phyloP scores from a whole-genome alignment of 2,797 vertebrate genomes.

The Gila robusta region DNA sequence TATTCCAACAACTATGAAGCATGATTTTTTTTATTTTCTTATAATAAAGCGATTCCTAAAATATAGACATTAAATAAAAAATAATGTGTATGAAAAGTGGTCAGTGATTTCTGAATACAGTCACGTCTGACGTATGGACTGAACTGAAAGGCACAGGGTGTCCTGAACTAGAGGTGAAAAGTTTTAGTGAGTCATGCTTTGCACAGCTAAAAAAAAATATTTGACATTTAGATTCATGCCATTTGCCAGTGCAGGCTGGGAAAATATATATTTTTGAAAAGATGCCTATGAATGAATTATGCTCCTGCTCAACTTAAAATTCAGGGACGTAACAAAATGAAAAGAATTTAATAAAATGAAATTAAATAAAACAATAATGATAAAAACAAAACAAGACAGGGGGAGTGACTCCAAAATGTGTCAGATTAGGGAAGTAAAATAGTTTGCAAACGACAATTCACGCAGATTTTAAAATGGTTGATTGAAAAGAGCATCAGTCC shows the following conservation, averaged over 20 bases:
- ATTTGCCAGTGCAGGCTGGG: not conserved
- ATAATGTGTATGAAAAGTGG: not conserved
- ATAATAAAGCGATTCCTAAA: not conserved
- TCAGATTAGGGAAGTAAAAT: not conserved
- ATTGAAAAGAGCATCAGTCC: conserved; percentile 52
- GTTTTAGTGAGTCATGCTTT: conserved; percentile 21
- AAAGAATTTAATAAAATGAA: not conserved
- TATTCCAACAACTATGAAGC: not conserved
- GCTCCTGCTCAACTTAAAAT: not conserved
- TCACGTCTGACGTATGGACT: not conserved
- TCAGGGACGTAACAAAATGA: not conserved
- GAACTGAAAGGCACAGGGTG: not conserved
- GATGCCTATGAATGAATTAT: not conserved
- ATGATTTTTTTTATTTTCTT: not conserved
- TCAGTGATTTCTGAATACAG: not conserved
- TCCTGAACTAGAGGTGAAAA: not conserved
- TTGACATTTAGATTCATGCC: not conserved
- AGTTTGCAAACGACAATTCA: not conserved
- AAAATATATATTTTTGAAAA: not conserved
- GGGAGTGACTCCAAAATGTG: not conserved
- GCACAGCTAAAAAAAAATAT: not conserved
- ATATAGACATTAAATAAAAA: not conserved
- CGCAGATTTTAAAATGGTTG: conserved; percentile 18
- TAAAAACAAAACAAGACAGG: not conserved
- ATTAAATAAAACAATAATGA: no score